Conservation (phyloP, 2,888 invertebrate genomes). For the Coleophora flavipennella region DNA sequence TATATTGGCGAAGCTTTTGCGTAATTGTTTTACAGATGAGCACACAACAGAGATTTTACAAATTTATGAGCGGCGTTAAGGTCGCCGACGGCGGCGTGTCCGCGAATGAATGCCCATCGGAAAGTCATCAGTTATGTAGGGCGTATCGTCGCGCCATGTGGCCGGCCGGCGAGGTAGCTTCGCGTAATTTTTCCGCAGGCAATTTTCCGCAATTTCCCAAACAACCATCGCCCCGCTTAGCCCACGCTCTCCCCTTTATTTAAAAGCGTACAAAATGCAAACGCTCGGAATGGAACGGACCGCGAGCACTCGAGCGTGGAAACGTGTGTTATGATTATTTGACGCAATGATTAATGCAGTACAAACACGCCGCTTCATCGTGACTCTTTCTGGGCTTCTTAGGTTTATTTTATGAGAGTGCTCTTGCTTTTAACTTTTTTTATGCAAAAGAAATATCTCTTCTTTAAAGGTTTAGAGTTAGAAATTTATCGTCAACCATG, state of each 20-base stretch:
- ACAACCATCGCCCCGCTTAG: slow-evolving; percentile 42
- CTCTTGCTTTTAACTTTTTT: no score
- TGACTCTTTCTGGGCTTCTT: slow-evolving; percentile 1
- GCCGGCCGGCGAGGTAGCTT: slow-evolving; percentile 34
- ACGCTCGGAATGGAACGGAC: slow-evolving; percentile 26
- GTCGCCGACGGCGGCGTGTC: slow-evolving; percentile 29
- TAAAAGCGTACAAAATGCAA: slow-evolving; percentile 37
- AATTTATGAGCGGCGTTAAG: slow-evolving; percentile 35
- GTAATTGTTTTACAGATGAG: slow-evolving; percentile 39
- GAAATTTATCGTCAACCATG: no score
- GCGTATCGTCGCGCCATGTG: slow-evolving; percentile 64
- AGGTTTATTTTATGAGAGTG: slow-evolving; percentile 6
- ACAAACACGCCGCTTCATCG: slow-evolving; percentile 18
- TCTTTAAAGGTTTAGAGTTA: no score
- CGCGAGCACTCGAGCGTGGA: background rate
- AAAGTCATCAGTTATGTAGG: slow-evolving; percentile 71
- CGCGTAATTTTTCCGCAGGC: slow-evolving; percentile 59
- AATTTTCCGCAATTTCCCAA: slow-evolving; percentile 58
- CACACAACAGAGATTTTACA: slow-evolving; percentile 31
- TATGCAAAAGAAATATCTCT: no score
- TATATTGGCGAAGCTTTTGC: slow-evolving; percentile 14
- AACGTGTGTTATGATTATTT: slow-evolving; percentile 21
- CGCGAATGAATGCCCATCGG: slow-evolving; percentile 66
- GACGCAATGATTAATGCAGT: slow-evolving; percentile 27
- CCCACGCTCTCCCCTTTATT: slow-evolving; percentile 39